Evolutionary conservation across 2,113 vertebrate genomes (phyloP).

Genomic region (Otis tarda): DNA sequence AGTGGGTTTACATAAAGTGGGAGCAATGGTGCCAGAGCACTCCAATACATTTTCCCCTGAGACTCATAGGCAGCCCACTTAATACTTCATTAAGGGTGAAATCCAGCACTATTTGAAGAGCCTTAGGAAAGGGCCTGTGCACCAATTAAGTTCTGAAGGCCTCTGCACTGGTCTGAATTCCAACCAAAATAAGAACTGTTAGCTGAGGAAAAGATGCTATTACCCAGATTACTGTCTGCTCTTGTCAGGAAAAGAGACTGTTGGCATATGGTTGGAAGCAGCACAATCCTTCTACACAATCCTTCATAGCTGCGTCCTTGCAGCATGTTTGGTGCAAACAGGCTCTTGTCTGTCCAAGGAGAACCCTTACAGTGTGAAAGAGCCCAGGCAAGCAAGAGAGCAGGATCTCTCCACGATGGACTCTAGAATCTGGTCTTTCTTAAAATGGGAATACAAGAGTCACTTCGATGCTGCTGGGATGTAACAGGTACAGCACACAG

Average conservation of each 20-base stretch:
- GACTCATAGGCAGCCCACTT: constrained; percentile 52
- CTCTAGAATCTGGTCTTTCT: not conserved
- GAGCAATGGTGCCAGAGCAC: constrained; percentile 41
- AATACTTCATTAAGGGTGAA: constrained; percentile 59
- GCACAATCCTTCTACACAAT: not conserved
- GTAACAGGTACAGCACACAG: not conserved
- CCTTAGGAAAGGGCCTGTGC: constrained; percentile 10
- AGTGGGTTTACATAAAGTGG: constrained; percentile 64
- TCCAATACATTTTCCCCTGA: constrained; percentile 50
- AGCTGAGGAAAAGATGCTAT: constrained; percentile 11
- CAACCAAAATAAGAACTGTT: constrained; percentile 34
- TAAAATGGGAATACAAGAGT: not conserved
- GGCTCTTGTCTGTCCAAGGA: not conserved
- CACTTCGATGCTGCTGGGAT: not conserved
- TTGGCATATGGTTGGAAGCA: not conserved
- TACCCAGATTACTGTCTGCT: constrained; percentile 20
- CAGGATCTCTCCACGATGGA: not conserved
- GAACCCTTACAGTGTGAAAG: not conserved
- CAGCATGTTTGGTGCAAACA: not conserved
- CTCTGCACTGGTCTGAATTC: constrained; percentile 41
- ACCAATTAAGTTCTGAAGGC: constrained; percentile 31
- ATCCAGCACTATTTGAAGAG: constrained; percentile 56
- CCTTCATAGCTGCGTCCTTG: not conserved
- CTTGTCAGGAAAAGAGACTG: not conserved
- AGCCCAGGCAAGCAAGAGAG: not conserved